A percentile compares a stretch with the other conserved stretches of the same genome.
These are phyloP conservation scores for Coenobita brevimanus DNA, from an alignment of 1,140 invertebrate genomes.

Conservation along the genomic window DNA sequence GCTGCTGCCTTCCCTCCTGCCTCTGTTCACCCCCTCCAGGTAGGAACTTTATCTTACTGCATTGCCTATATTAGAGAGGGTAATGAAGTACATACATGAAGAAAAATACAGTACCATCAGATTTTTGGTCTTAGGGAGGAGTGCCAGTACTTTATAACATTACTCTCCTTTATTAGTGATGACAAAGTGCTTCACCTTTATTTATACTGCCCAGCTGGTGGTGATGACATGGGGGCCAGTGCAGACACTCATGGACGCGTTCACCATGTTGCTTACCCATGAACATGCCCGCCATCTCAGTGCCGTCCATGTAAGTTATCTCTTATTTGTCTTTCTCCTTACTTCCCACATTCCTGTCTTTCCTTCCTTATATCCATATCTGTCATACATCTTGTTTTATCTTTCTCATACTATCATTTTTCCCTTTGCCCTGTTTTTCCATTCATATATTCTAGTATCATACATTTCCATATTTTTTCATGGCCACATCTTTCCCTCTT, in stretches of 20 bases:
- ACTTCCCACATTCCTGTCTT: background rate
- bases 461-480: too few relatives aligned
- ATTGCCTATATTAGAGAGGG: too few relatives aligned
- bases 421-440: too few relatives aligned
- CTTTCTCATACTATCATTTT: too few relatives aligned
- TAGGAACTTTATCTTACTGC: background rate
- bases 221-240: conserved; percentile 38
- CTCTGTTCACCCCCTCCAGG: conserved; percentile 21
- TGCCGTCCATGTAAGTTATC: conserved; percentile 35
- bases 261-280: conserved; percentile 20
- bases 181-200: too few relatives aligned
- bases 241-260: conserved; percentile 27
- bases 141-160: too few relatives aligned
- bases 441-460: too few relatives aligned
- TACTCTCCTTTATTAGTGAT: too few relatives aligned
- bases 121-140: too few relatives aligned
- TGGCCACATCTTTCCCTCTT: too few relatives aligned
- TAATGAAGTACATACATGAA: too few relatives aligned
- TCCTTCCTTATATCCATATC: background rate
- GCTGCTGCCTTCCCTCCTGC: conserved; percentile 33
- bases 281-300: conserved; percentile 31
- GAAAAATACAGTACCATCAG: too few relatives aligned
- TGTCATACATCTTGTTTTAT: background rate
- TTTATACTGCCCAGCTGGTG: conserved; percentile 2
- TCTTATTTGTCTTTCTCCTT: background rate